phyloP scores from a whole-genome alignment of 2,113 vertebrate genomes.

The Silurus meridionalis region DNA sequence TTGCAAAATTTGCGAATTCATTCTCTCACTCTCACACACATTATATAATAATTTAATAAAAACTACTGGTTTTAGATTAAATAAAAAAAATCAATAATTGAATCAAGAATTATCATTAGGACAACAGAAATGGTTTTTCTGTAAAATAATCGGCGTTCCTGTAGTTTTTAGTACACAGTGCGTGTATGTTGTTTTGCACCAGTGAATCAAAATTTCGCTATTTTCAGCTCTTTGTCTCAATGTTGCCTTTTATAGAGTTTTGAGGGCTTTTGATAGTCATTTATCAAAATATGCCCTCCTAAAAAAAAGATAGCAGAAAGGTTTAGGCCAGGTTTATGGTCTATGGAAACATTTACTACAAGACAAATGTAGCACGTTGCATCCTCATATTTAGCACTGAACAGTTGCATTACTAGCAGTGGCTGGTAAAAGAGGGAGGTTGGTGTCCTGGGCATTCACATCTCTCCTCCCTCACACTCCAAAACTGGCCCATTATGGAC shows the following conservation, averaged over 20 bases:
- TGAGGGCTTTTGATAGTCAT: background rate
- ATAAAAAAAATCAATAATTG: no score
- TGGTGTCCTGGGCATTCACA: background rate
- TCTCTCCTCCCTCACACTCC: slow-evolving; percentile 6
- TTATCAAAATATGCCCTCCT: background rate
- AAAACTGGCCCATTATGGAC: slow-evolving; percentile 23
- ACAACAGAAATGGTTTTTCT: no score
- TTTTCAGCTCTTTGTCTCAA: background rate
- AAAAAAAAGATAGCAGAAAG: background rate
- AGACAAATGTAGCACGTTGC: background rate
- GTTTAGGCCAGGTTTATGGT: background rate
- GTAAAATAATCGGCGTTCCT: background rate
- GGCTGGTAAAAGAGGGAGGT: background rate
- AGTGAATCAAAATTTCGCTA: background rate
- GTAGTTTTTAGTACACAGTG: background rate
- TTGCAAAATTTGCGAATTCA: no score
- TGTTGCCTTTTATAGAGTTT: background rate
- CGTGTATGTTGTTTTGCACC: background rate
- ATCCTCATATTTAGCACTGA: background rate
- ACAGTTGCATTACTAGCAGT: no score
- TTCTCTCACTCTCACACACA: background rate
- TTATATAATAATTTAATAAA: no score
- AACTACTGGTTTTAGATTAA: no score
- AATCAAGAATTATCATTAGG: no score
- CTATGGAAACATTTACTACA: background rate